A percentile compares a stretch with the other conserved stretches of the same genome.
These are phyloP conservation scores for Metopolophium dirhodum DNA, from an alignment of 1,140 invertebrate genomes.

Conservation along the genomic window DNA sequence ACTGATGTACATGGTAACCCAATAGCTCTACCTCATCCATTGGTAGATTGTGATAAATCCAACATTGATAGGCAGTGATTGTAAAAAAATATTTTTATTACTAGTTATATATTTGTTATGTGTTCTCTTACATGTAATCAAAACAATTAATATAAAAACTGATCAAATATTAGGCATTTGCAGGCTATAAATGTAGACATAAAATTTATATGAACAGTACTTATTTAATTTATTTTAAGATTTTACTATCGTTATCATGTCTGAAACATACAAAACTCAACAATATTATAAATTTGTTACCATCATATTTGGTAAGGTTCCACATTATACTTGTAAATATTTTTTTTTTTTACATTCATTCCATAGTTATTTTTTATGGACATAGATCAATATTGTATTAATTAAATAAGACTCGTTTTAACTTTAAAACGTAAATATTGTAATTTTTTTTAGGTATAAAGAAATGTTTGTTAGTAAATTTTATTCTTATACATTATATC, in stretches of 20 bases:
- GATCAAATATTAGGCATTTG: not conserved
- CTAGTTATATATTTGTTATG: not conserved
- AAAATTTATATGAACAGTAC: not conserved
- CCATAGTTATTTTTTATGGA: not conserved
- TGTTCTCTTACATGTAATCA: not conserved
- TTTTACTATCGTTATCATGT: not conserved
- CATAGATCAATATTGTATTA: not conserved
- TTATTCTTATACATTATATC: not conserved
- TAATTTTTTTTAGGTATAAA: not conserved
- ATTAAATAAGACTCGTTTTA: not conserved
- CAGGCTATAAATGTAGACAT: not conserved
- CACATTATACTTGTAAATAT: not conserved
- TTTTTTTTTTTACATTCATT: slow-evolving; percentile 16
- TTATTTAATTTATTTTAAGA: not conserved
- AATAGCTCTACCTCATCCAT: not conserved
- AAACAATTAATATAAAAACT: not conserved
- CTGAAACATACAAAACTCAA: not conserved
- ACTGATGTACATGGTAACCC: not conserved
- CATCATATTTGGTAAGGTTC: not conserved
- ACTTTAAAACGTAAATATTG: not conserved
- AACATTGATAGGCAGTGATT: not conserved
- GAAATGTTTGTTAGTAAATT: not conserved
- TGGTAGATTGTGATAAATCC: not conserved
- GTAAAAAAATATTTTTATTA: not conserved
- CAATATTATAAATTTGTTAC: not conserved